phyloP scores from a whole-genome alignment of 2,888 invertebrate species.

The Phytoseiulus persimilis region DNA sequence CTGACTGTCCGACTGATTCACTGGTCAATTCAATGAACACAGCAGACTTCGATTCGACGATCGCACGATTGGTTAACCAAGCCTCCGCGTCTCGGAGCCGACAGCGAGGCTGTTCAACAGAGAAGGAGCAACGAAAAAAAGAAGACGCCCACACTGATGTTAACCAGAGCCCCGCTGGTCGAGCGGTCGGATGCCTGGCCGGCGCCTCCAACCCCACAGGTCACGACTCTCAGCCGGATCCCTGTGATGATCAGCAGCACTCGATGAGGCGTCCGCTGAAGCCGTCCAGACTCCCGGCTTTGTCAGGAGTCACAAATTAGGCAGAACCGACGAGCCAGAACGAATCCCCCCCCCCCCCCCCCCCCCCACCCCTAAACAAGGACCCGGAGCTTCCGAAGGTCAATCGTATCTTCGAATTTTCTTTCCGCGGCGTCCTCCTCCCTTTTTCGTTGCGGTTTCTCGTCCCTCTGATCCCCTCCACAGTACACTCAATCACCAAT shows the following conservation, averaged over 20 bases:
- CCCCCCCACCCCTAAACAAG: too few relatives aligned
- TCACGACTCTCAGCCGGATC: constrained; percentile 5
- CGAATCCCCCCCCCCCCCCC: too few relatives aligned
- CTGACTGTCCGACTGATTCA: not conserved
- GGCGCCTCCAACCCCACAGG: not conserved
- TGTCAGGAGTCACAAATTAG: not conserved
- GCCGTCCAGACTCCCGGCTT: not conserved
- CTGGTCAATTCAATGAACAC: not conserved
- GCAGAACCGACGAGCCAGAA: not conserved
- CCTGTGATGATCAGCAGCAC: not conserved
- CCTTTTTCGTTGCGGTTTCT: too few relatives aligned
- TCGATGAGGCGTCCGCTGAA: not conserved
- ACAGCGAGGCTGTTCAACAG: not conserved
- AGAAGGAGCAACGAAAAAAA: not conserved
- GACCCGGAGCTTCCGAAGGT: too few relatives aligned
- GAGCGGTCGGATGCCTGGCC: not conserved
- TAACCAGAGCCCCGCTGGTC: not conserved
- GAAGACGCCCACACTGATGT: constrained; percentile 5
- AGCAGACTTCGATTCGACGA: not conserved
- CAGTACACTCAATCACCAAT: too few relatives aligned
- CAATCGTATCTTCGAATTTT: too few relatives aligned
- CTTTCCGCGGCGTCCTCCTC: too few relatives aligned
- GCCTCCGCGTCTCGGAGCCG: too few relatives aligned
- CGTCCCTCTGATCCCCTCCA: too few relatives aligned
- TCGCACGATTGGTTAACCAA: not conserved